phyloP scores from a whole-genome alignment of 1,140 invertebrate species.

The Lordiphosa mommai region DNA sequence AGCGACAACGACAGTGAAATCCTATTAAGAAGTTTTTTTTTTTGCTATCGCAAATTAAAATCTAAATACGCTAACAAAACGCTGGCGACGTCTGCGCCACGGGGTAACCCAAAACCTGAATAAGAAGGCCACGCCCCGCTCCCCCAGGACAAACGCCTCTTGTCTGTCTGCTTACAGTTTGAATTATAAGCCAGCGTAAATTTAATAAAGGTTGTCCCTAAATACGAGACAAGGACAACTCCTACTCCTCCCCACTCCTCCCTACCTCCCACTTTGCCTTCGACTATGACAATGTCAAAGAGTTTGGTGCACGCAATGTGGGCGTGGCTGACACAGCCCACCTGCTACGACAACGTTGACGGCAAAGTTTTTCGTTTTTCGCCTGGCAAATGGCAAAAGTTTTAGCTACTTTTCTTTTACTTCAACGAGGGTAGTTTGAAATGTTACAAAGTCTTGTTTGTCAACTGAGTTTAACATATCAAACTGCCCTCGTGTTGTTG shows the following conservation, averaged over 20 bases:
- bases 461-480: too few species aligned
- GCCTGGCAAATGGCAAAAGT: conserved; percentile 65
- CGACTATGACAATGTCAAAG: conserved; percentile 74
- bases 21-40: conserved; percentile 75
- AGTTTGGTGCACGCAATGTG: conserved; percentile 71
- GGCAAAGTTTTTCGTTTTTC: conserved; percentile 62
- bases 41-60: conserved; percentile 78
- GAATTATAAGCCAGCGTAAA: conserved; percentile 73
- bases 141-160: conserved; percentile 19
- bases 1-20: conserved; percentile 54
- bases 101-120: conserved; percentile 24
- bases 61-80: conserved; percentile 75
- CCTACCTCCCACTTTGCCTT: not conserved
- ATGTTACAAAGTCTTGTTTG: too few species aligned
- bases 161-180: conserved; percentile 65
- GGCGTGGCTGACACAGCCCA: conserved; percentile 50
- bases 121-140: not conserved
- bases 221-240: conserved; percentile 31
- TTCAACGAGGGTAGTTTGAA: too few species aligned
- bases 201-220: conserved; percentile 66
- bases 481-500: not conserved
- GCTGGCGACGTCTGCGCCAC: conserved; percentile 58
- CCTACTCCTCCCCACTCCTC: conserved; percentile 7
- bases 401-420: conserved; percentile 8
- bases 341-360: conserved; percentile 40